phyloP scores from a whole-genome alignment of 2,797 vertebrate species.

The Lepus townsendii region DNA sequence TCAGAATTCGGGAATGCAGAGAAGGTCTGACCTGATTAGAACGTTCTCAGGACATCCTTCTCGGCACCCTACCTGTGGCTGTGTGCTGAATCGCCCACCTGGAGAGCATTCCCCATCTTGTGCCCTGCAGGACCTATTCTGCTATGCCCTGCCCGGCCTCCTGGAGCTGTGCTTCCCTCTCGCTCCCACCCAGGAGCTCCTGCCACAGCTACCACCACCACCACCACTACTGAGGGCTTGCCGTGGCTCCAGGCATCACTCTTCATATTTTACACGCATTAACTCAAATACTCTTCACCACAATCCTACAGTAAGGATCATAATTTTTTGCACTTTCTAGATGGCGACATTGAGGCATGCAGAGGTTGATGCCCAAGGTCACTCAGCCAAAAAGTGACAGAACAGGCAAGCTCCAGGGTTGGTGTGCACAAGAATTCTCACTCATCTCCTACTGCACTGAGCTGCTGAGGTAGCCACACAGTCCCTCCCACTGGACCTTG shows the following conservation, averaged over 20 bases:
- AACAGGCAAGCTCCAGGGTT: background rate
- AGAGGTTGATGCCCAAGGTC: background rate
- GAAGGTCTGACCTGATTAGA: background rate
- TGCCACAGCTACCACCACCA: background rate
- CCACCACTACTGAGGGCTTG: background rate
- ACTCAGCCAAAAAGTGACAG: background rate
- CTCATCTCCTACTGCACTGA: fast-evolving
- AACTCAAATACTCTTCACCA: background rate
- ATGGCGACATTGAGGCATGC: background rate
- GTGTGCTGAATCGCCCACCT: fast-evolving
- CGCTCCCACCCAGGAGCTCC: fast-evolving
- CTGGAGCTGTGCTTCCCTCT: background rate
- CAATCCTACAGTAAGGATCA: background rate
- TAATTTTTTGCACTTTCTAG: background rate
- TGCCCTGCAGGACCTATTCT: background rate
- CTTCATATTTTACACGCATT: background rate
- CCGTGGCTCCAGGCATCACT: background rate
- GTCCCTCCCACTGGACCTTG: background rate
- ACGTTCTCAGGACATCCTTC: background rate
- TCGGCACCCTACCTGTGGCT: background rate
- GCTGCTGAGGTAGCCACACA: background rate
- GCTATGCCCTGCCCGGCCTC: background rate
- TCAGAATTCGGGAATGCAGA: background rate
- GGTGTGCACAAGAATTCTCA: too few relatives aligned
- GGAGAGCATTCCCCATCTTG: background rate